Percentiles rank a stretch among this genome's conserved stretches.
Evolutionary conservation across 2,797 vertebrate species (phyloP).

Genomic region (Sphaeramia orbicularis): DNA sequence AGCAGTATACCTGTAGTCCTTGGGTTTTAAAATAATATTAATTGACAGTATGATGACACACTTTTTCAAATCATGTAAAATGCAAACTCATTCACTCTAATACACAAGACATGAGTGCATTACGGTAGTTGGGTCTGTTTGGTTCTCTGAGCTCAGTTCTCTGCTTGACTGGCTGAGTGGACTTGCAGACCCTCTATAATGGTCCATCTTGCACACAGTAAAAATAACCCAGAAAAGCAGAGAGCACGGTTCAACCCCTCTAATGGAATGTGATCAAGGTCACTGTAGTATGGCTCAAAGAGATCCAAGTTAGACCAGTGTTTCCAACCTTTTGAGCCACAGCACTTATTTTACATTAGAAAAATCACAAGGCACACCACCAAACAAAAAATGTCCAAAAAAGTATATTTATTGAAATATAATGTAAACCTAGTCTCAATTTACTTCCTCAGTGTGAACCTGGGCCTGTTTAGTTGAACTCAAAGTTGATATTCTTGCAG

Average conservation of each 20-base stretch:
- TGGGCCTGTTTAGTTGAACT: too few species aligned
- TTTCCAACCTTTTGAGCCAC: too few species aligned
- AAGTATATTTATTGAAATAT: too few species aligned
- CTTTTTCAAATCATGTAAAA: conserved; percentile 23
- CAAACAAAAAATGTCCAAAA: too few species aligned
- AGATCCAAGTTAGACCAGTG: conserved; percentile 19
- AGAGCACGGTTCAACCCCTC: conserved; percentile 25
- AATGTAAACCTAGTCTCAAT: too few species aligned
- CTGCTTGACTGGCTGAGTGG: conserved; percentile 52
- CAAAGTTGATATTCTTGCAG: too few species aligned
- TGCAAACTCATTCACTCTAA: conserved; percentile 18
- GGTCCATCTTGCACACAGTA: conserved; percentile 46
- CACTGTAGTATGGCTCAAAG: conserved; percentile 38
- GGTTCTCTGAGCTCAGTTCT: conserved; percentile 11
- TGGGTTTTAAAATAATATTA: not conserved
- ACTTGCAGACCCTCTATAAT: conserved; percentile 44
- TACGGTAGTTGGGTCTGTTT: conserved; percentile 21
- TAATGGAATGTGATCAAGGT: conserved; percentile 64
- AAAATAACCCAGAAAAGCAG: conserved; percentile 60
- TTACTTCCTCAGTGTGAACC: too few species aligned
- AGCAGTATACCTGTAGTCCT: too few species aligned
- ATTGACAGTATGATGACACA: conserved; percentile 3
- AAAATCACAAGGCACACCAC: too few species aligned
- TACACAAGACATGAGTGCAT: conserved; percentile 34
- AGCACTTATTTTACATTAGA: too few species aligned